phyloP scores from a whole-genome alignment of 1,140 invertebrate species.

The Acarapis woodi region DNA sequence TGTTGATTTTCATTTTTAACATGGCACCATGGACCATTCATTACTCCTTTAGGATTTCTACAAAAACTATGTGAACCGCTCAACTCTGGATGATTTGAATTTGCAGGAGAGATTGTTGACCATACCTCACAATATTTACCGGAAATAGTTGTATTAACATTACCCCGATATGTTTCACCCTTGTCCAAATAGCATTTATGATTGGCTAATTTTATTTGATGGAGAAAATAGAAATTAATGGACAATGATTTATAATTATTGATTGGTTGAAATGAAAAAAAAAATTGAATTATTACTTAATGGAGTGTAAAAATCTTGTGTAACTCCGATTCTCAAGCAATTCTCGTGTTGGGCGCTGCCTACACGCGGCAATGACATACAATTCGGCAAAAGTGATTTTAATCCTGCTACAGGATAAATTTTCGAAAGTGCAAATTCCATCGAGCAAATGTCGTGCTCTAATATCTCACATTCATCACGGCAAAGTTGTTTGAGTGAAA shows the following conservation, averaged over 20 bases:
- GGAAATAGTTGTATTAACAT: slow-evolving; percentile 31
- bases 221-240: background rate
- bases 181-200: slow-evolving; percentile 38
- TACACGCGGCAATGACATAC: slow-evolving; percentile 42
- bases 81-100: slow-evolving; percentile 34
- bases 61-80: slow-evolving; percentile 71
- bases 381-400: slow-evolving; percentile 47
- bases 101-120: slow-evolving; percentile 35
- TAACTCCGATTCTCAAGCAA: slow-evolving; percentile 47
- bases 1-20: slow-evolving; percentile 18
- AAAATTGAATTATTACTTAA: too few species aligned
- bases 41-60: slow-evolving; percentile 50
- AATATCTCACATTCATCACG: slow-evolving; percentile 61
- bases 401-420: slow-evolving; percentile 50
- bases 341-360: slow-evolving; percentile 21
- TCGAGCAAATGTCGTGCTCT: slow-evolving; percentile 61
- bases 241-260: too few species aligned
- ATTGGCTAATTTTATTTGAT: background rate
- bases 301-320: too few species aligned
- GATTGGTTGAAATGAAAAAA: too few species aligned
- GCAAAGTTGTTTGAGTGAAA: too few species aligned
- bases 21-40: slow-evolving; percentile 65
- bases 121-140: slow-evolving; percentile 49
- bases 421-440: slow-evolving; percentile 73
- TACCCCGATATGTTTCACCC: slow-evolving; percentile 47